These are phyloP conservation scores for Ophonus ardosiacus DNA, from an alignment of 2,888 invertebrate species.

Conservation along the genomic window DNA sequence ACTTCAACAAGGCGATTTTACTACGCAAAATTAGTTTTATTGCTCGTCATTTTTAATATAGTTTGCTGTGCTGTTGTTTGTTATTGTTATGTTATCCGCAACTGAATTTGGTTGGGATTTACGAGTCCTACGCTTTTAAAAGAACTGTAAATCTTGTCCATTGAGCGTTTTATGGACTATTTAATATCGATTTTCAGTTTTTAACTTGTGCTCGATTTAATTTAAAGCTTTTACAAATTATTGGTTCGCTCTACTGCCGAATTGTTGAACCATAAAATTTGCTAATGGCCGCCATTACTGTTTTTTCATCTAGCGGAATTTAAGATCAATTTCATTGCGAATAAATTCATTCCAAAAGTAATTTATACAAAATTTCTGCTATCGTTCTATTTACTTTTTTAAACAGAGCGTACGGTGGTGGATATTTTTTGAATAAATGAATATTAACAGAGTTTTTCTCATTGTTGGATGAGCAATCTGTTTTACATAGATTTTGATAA, in stretches of 20 bases:
- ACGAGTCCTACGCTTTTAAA: conserved; percentile 37
- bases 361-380: not conserved
- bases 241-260: conserved; percentile 11
- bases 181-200: conserved; percentile 44
- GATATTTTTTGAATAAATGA: not conserved
- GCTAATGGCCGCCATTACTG: not conserved
- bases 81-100: conserved; percentile 48
- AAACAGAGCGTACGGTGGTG: not conserved
- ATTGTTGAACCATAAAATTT: conserved; percentile 5
- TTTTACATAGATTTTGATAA: too few species aligned
- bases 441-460: not conserved
- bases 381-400: not conserved
- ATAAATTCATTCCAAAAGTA: not conserved
- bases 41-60: conserved; percentile 72
- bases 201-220: conserved; percentile 45
- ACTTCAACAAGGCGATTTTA: conserved; percentile 68
- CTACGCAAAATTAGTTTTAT: conserved; percentile 73
- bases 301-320: not conserved
- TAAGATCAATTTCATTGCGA: not conserved
- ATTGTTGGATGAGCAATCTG: too few species aligned
- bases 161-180: conserved; percentile 41
- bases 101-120: conserved; percentile 27
- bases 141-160: conserved; percentile 30
- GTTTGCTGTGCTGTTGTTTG: conserved; percentile 54
- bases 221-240: conserved; percentile 26